A percentile compares a stretch with the other conserved stretches of the same genome.
These are phyloP conservation scores for Cotesia glomerata DNA, from an alignment of 1,140 invertebrate genomes.

Conservation along the genomic window DNA sequence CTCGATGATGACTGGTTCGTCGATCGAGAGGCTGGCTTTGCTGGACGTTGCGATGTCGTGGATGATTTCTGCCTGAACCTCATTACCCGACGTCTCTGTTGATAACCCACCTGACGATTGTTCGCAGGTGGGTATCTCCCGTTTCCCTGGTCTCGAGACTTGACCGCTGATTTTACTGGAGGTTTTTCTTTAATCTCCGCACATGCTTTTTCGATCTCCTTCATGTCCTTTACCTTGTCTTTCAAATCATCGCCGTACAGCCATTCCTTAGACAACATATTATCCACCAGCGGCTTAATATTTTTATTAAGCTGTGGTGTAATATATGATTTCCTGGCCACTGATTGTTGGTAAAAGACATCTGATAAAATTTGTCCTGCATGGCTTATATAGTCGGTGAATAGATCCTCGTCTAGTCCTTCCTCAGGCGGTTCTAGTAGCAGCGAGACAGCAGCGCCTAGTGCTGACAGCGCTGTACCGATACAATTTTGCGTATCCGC, in stretches of 20 bases:
- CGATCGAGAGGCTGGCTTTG: too few species aligned
- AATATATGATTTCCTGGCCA: constrained; percentile 25
- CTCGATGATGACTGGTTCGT: too few species aligned
- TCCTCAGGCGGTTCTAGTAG: constrained; percentile 8
- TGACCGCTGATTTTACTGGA: neutral
- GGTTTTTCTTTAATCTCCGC: neutral
- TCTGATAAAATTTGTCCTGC: constrained; percentile 12
- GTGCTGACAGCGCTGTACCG: constrained; percentile 23
- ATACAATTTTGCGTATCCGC: constrained; percentile 31
- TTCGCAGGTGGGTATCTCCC: constrained; percentile 13
- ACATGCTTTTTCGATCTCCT: constrained; percentile 16
- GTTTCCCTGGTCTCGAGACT: constrained; percentile 10
- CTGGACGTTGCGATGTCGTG: neutral
- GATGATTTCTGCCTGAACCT: neutral
- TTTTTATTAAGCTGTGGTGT: constrained; percentile 22
- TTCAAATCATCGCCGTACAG: constrained; percentile 19
- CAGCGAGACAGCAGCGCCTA: constrained; percentile 27
- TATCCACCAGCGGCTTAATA: constrained; percentile 13
- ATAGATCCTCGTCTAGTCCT: constrained; percentile 1
- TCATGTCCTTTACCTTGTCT: constrained; percentile 20
- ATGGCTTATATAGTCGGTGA: constrained; percentile 9
- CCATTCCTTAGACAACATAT: constrained; percentile 20
- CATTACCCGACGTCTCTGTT: neutral
- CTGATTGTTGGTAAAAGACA: constrained; percentile 16
- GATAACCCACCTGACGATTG: neutral